A percentile compares a stretch with the other conserved stretches of the same genome.
Conservation (phyloP, 2,888 invertebrate genomes). For the Salpingus planirostris region DNA sequence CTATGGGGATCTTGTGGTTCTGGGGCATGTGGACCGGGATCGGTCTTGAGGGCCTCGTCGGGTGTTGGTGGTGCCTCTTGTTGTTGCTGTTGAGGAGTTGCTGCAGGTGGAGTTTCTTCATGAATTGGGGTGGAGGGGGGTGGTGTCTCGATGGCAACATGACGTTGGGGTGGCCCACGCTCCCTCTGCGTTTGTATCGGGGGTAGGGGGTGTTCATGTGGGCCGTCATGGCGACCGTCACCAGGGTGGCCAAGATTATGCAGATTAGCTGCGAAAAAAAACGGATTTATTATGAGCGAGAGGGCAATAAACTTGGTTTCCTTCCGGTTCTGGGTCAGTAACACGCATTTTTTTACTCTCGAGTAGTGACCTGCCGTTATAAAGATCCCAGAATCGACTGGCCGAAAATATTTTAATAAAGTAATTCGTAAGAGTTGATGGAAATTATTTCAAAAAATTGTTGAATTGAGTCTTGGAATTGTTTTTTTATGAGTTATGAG, state of each 20-base stretch:
- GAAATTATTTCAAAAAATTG: too few species aligned
- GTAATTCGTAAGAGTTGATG: too few species aligned
- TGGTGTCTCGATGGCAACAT: slow-evolving; percentile 37
- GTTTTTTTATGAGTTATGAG: too few species aligned
- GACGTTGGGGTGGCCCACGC: slow-evolving; percentile 20
- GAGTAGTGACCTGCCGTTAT: too few species aligned
- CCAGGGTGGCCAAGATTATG: neutral
- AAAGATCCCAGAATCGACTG: too few species aligned
- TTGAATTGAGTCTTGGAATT: too few species aligned
- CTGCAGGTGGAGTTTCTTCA: slow-evolving; percentile 22
- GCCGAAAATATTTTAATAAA: too few species aligned
- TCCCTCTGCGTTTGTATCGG: neutral
- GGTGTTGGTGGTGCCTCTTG: slow-evolving; percentile 20
- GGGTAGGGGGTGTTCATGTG: too few species aligned
- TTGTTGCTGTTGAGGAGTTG: slow-evolving; percentile 10
- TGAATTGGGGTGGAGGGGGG: slow-evolving; percentile 32
- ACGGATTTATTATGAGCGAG: neutral
- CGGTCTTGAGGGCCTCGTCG: slow-evolving; percentile 14
- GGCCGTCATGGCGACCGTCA: slow-evolving; percentile 3
- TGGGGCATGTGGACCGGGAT: slow-evolving; percentile 25
- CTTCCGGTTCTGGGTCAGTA: neutral
- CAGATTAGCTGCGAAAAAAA: neutral
- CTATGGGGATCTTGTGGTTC: slow-evolving; percentile 21
- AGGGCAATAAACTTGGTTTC: neutral
- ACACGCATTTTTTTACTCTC: too few species aligned